These are phyloP conservation scores for Enteromius afrohamiltoni DNA, from an alignment of 2,797 vertebrate genomes.

Conservation along the genomic window DNA sequence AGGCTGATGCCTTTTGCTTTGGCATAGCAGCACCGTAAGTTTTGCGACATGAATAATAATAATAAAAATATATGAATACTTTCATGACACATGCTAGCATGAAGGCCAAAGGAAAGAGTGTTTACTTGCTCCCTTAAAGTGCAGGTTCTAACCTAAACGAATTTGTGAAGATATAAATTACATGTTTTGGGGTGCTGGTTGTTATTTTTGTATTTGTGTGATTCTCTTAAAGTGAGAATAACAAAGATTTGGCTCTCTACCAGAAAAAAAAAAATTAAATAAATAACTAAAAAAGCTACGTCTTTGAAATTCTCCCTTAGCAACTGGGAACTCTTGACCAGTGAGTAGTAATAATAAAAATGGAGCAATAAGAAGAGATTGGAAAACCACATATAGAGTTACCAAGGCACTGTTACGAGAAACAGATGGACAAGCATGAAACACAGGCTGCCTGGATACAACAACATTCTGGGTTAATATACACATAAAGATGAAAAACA, in stretches of 20 bases:
- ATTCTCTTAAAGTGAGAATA: conserved; percentile 42
- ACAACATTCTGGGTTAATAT: neutral
- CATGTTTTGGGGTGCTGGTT: conserved; percentile 9
- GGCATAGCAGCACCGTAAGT: neutral
- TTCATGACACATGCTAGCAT: conserved; percentile 3
- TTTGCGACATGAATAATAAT: neutral
- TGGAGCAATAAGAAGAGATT: conserved; percentile 35
- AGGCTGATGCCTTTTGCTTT: conserved; percentile 25
- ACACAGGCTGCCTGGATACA: conserved; percentile 23
- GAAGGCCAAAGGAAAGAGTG: conserved; percentile 19
- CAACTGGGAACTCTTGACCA: conserved; percentile 37
- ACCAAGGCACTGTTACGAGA: conserved; percentile 71
- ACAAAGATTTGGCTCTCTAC: conserved; percentile 30
- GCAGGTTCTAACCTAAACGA: conserved; percentile 12
- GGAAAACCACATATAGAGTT: conserved; percentile 45
- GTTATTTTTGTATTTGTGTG: conserved; percentile 13
- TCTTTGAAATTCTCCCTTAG: conserved; percentile 45
- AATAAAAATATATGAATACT: neutral
- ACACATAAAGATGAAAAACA: neutral
- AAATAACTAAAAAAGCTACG: conserved; percentile 16
- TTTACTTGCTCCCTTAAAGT: conserved; percentile 13
- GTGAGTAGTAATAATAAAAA: conserved; percentile 41
- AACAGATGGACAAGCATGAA: conserved; percentile 35
- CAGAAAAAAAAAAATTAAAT: conserved; percentile 20
- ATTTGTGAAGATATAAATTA: conserved; percentile 9